These are phyloP conservation scores for Phaedon cochleariae DNA, from an alignment of 2,888 invertebrate genomes.

Conservation along the genomic window DNA sequence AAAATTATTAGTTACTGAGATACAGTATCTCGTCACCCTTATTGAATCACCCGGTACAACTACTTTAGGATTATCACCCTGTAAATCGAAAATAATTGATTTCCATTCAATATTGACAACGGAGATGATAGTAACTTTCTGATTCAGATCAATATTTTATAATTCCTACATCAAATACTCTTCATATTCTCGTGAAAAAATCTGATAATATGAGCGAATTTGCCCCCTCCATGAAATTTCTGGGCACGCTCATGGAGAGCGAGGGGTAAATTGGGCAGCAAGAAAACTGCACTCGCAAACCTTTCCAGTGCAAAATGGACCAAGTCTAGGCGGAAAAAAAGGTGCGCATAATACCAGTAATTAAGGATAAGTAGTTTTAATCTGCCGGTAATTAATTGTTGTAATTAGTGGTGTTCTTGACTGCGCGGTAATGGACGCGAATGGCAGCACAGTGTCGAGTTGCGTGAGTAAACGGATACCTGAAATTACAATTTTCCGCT, in stretches of 20 bases:
- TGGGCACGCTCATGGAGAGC: neutral
- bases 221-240: neutral
- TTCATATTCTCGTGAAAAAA: no score
- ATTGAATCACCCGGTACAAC: no score
- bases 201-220: no score
- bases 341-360: constrained; percentile 38
- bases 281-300: constrained; percentile 6
- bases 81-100: no score
- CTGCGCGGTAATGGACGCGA: constrained; percentile 22
- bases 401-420: constrained; percentile 38
- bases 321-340: constrained; percentile 26
- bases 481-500: constrained; percentile 1
- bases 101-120: no score
- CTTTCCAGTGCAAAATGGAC: constrained; percentile 11
- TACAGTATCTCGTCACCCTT: no score
- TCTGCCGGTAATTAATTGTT: constrained; percentile 40
- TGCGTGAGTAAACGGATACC: neutral
- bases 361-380: constrained; percentile 40
- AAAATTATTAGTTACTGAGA: no score
- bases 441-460: constrained; percentile 14
- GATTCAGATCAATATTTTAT: no score
- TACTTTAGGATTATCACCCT: no score
- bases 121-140: no score
- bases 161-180: no score
- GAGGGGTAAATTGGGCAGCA: neutral